Evolutionary conservation across 2,888 invertebrate genomes (phyloP).

Genomic region (Dugesia japonica): DNA sequence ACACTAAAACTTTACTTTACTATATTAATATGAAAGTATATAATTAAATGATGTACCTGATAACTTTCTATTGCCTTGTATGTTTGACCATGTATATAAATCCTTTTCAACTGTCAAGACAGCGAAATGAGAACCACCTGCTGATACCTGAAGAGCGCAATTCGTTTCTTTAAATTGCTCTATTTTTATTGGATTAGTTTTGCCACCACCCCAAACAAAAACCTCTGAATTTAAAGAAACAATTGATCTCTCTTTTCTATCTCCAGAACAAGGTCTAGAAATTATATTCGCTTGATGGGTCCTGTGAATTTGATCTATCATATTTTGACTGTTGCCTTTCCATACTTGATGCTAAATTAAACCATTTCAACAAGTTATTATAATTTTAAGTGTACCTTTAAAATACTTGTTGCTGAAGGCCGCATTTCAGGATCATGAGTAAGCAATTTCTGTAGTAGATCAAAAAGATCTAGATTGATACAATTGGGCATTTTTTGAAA

Average conservation of each 20-base stretch:
- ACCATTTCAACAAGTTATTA: no score
- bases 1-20: no score
- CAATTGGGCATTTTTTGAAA: not conserved
- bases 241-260: slow-evolving; percentile 39
- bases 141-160: slow-evolving; percentile 42
- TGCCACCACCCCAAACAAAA: slow-evolving; percentile 47
- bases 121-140: slow-evolving; percentile 44
- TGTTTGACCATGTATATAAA: slow-evolving; percentile 45
- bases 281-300: not conserved
- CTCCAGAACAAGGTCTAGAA: slow-evolving; percentile 8
- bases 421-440: not conserved
- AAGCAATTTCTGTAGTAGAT: not conserved
- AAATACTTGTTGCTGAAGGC: not conserved
- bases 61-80: slow-evolving; percentile 37
- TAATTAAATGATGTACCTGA: not conserved
- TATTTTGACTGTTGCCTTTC: not conserved
- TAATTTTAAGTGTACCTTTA: not conserved
- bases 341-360: not conserved
- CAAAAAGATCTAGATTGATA: not conserved
- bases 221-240: slow-evolving; percentile 45
- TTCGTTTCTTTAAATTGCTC: slow-evolving; percentile 43
- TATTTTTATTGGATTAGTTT: slow-evolving; percentile 42
- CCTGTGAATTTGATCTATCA: not conserved
- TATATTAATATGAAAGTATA: not conserved
- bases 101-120: slow-evolving; percentile 47